phyloP scores from a whole-genome alignment of 2,113 vertebrate genomes.

The Thamnaconus septentrionalis region DNA sequence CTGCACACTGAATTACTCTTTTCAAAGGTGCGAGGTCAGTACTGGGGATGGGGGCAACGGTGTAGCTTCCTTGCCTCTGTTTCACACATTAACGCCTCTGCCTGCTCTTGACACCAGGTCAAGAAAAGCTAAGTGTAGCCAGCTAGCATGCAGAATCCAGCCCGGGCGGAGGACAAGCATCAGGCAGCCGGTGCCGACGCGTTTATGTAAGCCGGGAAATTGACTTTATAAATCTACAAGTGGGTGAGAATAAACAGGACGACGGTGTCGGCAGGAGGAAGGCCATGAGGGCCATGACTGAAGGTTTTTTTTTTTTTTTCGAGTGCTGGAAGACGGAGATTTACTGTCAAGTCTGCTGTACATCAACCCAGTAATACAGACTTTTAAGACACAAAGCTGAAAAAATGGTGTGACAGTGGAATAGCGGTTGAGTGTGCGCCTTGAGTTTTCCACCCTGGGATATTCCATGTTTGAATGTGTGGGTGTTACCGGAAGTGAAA shows the following conservation, averaged over 20 bases:
- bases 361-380: conserved; percentile 23
- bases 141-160: too few species aligned
- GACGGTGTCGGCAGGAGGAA: conserved; percentile 3
- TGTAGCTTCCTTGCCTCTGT: background rate
- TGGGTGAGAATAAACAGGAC: conserved; percentile 33
- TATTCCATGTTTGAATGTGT: too few species aligned
- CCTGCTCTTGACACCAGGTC: background rate
- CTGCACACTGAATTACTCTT: background rate
- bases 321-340: conserved; percentile 8
- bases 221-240: conserved; percentile 42
- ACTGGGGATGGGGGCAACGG: background rate
- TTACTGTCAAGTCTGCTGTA: conserved; percentile 14
- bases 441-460: too few species aligned
- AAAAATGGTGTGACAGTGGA: too few species aligned
- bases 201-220: conserved; percentile 31
- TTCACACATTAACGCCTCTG: conserved; percentile 7
- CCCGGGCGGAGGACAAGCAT: conserved; percentile 10
- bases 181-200: conserved; percentile 12
- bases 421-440: too few species aligned
- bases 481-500: too few species aligned
- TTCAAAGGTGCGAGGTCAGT: background rate
- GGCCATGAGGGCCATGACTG: conserved; percentile 11
- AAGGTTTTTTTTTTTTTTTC: background rate
- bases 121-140: too few species aligned
- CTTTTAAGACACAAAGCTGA: background rate